Percentiles rank a stretch among this genome's conserved stretches.
Evolutionary conservation across 1,140 invertebrate genomes (phyloP).

Genomic region (Orius insidiosus): DNA sequence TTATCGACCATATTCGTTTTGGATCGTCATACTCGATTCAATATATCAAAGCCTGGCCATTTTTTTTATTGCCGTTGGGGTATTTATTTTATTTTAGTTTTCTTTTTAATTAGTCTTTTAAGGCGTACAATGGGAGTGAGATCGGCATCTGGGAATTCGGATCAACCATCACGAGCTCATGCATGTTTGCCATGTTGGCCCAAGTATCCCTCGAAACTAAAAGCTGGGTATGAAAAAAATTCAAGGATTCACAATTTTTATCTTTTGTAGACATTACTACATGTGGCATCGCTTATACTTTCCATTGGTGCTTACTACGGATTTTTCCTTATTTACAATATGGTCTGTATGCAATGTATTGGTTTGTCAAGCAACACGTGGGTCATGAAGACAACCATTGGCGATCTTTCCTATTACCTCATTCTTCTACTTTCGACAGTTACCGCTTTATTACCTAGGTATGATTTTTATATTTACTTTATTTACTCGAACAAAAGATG

Average conservation of each 20-base stretch:
- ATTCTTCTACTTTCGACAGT: slow-evolving; percentile 57
- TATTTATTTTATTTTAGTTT: slow-evolving; percentile 28
- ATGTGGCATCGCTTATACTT: slow-evolving; percentile 52
- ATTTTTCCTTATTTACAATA: slow-evolving; percentile 71
- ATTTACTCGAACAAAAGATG: too few species aligned
- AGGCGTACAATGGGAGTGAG: slow-evolving; percentile 58
- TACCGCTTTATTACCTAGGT: slow-evolving; percentile 72
- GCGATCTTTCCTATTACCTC: slow-evolving; percentile 60
- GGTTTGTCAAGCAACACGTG: slow-evolving; percentile 67
- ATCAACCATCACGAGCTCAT: slow-evolving; percentile 61
- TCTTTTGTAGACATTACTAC: slow-evolving; percentile 65
- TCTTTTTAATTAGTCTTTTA: slow-evolving; percentile 18
- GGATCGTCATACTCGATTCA: slow-evolving; percentile 74
- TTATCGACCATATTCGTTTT: slow-evolving; percentile 76
- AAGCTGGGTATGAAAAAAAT: slow-evolving; percentile 68
- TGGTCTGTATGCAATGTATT: slow-evolving; percentile 57
- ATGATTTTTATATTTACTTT: slow-evolving; percentile 20
- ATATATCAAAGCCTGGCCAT: slow-evolving; percentile 84
- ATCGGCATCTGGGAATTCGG: slow-evolving; percentile 85
- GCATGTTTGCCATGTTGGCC: slow-evolving; percentile 67
- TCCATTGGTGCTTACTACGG: slow-evolving; percentile 68
- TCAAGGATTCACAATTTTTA: too few species aligned
- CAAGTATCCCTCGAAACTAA: slow-evolving; percentile 75
- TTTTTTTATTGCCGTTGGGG: slow-evolving; percentile 67
- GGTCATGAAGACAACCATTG: slow-evolving; percentile 65